Evolutionary conservation across 2,888 invertebrate species (phyloP).

Genomic region (Lithophane semibrunnea): DNA sequence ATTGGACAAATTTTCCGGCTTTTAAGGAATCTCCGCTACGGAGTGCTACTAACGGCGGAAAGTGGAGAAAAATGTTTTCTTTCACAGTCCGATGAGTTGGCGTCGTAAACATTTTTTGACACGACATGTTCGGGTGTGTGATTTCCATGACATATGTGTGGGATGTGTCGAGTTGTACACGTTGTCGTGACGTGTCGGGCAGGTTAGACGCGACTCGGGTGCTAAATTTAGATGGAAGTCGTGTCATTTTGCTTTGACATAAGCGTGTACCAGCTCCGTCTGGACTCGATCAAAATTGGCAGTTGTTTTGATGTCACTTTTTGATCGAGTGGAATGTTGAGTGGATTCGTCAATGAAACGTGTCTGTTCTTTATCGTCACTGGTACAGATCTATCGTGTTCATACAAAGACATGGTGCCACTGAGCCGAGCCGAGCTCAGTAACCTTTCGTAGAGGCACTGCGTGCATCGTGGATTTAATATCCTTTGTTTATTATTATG

Average conservation of each 20-base stretch:
- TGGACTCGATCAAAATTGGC: constrained; percentile 43
- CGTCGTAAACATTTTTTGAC: constrained; percentile 63
- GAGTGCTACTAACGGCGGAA: constrained; percentile 72
- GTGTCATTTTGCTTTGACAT: constrained; percentile 48
- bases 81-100: constrained; percentile 65
- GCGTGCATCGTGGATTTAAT: not conserved
- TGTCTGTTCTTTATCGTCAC: constrained; percentile 23
- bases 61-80: constrained; percentile 74
- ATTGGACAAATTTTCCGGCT: constrained; percentile 84
- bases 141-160: constrained; percentile 40
- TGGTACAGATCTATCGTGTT: not conserved
- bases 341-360: constrained; percentile 25
- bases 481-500: not conserved
- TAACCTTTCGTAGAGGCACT: not conserved
- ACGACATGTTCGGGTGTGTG: constrained; percentile 36
- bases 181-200: constrained; percentile 36
- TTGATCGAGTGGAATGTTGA: constrained; percentile 35
- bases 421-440: not conserved
- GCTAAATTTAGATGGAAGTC: constrained; percentile 39
- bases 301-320: constrained; percentile 36
- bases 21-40: constrained; percentile 75
- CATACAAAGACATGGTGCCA: not conserved
- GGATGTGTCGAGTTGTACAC: constrained; percentile 29
- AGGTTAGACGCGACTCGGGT: constrained; percentile 37
- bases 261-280: constrained; percentile 24